Percentiles rank a stretch among this genome's conserved stretches.
Conservation (phyloP, 2,888 invertebrate genomes). For the Octodonta nipae region DNA sequence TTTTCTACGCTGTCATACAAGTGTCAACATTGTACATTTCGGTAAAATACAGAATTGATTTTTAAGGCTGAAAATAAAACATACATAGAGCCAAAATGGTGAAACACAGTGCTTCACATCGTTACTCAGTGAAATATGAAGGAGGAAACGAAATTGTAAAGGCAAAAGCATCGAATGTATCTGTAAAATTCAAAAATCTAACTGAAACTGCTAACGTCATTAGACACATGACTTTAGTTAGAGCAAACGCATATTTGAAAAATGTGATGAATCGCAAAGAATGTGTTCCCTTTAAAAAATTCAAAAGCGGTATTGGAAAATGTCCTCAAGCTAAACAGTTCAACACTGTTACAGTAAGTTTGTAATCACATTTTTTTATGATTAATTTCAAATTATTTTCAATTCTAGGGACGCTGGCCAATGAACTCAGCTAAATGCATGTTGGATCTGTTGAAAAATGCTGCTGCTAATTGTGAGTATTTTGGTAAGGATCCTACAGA, state of each 20-base stretch:
- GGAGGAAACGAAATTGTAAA: conserved; percentile 32
- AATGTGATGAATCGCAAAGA: conserved; percentile 65
- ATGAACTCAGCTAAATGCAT: conserved; percentile 69
- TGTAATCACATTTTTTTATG: neutral
- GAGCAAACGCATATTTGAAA: conserved; percentile 60
- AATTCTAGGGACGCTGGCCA: conserved; percentile 55
- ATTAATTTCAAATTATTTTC: neutral
- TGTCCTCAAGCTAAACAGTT: conserved; percentile 67
- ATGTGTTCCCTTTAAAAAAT: conserved; percentile 65
- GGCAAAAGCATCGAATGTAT: conserved; percentile 62
- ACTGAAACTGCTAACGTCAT: conserved; percentile 65
- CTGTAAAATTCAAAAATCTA: conserved; percentile 74
- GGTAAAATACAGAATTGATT: no score
- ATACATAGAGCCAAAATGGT: no score
- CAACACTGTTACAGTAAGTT: conserved; percentile 48
- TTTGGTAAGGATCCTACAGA: conserved; percentile 65
- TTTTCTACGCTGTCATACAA: no score
- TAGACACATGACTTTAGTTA: conserved; percentile 56
- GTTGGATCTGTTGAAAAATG: conserved; percentile 63
- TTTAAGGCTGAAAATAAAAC: no score
- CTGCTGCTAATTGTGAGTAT: conserved; percentile 69
- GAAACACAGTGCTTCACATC: conserved; percentile 8
- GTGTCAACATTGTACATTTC: no score
- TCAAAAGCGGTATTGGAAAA: conserved; percentile 63
- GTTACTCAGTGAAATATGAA: conserved; percentile 42